phyloP scores from a whole-genome alignment of 2,113 vertebrate species.

The Piprites chloris region DNA sequence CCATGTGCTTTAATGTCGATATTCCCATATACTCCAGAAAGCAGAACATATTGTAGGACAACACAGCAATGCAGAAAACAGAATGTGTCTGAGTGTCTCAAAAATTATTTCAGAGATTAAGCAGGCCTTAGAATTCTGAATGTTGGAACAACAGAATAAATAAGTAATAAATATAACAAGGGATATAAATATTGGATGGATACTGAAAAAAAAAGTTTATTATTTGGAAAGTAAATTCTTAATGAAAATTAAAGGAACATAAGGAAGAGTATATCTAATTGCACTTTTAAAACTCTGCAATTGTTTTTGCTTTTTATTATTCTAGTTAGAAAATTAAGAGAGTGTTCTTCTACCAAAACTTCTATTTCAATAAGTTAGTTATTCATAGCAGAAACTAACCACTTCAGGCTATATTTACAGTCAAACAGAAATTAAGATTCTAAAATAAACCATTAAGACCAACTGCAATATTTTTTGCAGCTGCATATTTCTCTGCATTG shows the following conservation, averaged over 20 bases:
- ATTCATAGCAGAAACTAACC: neutral
- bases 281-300: neutral
- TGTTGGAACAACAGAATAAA: neutral
- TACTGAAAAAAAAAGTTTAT: neutral
- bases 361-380: neutral
- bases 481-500: neutral
- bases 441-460: neutral
- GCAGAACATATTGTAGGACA: neutral
- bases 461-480: neutral
- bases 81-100: neutral
- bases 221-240: neutral
- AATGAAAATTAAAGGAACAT: neutral
- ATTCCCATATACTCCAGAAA: neutral
- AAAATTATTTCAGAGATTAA: neutral
- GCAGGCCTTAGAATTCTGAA: neutral
- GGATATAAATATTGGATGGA: neutral
- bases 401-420: neutral
- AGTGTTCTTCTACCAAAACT: neutral
- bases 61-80: neutral
- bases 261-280: neutral
- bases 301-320: neutral
- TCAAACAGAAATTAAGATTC: neutral
- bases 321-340: neutral
- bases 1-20: neutral
- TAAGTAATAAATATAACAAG: neutral